Evolutionary conservation across 1,140 invertebrate species (phyloP), one percentile per base, ranked within the genome.

Genomic region (Sarcophaga peregrina): DNA sequence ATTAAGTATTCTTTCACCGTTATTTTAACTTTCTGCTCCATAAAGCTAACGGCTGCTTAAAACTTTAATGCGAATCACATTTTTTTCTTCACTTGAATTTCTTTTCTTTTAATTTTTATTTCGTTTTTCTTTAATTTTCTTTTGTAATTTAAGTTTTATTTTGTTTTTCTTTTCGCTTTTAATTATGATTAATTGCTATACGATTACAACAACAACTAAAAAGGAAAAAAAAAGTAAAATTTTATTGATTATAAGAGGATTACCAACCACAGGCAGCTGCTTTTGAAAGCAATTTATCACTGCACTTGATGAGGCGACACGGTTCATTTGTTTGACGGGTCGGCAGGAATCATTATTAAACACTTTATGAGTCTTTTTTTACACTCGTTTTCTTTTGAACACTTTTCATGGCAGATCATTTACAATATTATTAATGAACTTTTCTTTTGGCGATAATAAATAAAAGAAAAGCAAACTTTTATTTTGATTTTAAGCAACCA

Each of bases 61-160:
- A 25, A 58, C 3, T 78, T 58, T 58, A 13, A 13, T 3, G 8
- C n/a, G n/a, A n/a, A 37, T 37, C 25, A 37, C 25, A 78, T 11
- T 20, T 20, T 68, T 68, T n/a, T 17, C 11, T 15, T 50, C 20
- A n/a, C 3, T 8, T 47, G 62, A 11, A 80, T 45, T 50, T 37
- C 82, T 73, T 83, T 72, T 83, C 80, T 78, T 68, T 72, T 80
- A 45, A 11, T 74, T 83, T 75, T 80, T 80, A 17, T 52, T 81
- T 81, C 48, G 50, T 78, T 78, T 78, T 37, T 76, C 50, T 50
- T 78, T 47, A 78, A 78, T 78, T 78, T 78, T 78, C 47, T 50
- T 78, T 78, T 50, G 47, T 52, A 78, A 47, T 47, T 78, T 78
- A 46, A 78, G 75, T 78, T 78, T 78, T 76, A 76, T 48, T 8